Conservation (phyloP, 2,113 vertebrate species). For the Misgurnus anguillicaudatus region DNA sequence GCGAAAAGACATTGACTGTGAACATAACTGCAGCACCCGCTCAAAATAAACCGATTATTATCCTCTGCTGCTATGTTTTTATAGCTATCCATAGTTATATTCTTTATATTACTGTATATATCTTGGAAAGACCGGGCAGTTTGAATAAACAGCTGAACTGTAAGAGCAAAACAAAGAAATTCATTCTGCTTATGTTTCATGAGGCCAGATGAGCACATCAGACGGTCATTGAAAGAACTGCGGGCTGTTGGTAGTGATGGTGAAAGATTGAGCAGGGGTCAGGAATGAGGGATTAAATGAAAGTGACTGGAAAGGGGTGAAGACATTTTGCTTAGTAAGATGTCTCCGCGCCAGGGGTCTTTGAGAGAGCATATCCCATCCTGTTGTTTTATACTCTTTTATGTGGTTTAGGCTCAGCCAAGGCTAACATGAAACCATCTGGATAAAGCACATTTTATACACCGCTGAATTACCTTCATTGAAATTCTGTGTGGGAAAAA, state of each 20-base stretch:
- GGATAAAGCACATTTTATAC: slow-evolving; percentile 11
- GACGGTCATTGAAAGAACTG: not conserved
- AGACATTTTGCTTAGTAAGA: slow-evolving; percentile 29
- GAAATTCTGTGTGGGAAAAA: slow-evolving; percentile 28
- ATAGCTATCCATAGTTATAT: no score
- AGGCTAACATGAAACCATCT: not conserved
- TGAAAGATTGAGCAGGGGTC: not conserved
- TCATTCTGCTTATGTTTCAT: no score
- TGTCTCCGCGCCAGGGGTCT: slow-evolving; percentile 14
- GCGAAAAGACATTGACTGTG: no score
- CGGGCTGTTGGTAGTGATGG: not conserved
- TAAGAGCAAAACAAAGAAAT: no score
- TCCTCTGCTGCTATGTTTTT: no score
- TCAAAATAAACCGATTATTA: no score
- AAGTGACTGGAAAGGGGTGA: not conserved
- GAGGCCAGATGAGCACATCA: no score
- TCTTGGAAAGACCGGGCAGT: no score
- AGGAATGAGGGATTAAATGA: not conserved
- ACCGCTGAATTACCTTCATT: slow-evolving; percentile 25
- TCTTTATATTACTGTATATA: no score
- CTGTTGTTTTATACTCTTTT: slow-evolving; percentile 38
- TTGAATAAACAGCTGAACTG: no score
- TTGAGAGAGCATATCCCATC: slow-evolving; percentile 27
- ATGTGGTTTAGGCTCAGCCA: slow-evolving; percentile 48
- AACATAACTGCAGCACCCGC: no score